Evolutionary conservation across 2,888 invertebrate species (phyloP).

Genomic region (Leucophenga montana): DNA sequence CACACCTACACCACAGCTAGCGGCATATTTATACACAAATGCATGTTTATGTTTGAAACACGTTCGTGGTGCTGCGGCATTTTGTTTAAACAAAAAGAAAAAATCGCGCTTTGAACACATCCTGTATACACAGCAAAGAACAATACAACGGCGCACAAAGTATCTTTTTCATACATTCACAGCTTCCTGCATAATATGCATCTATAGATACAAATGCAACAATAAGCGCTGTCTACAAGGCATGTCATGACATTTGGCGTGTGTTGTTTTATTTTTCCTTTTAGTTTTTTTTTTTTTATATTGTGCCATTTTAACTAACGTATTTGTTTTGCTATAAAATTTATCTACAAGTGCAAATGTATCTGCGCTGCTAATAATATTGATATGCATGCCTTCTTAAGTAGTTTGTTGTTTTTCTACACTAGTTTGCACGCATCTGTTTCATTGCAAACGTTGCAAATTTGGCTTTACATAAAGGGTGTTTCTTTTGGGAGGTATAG

Average conservation of each 20-base stretch:
- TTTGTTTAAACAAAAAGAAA: slow-evolving; percentile 13
- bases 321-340: not conserved
- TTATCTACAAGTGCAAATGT: not conserved
- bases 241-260: slow-evolving; percentile 10
- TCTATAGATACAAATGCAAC: not conserved
- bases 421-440: too few relatives aligned
- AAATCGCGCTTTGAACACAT: slow-evolving; percentile 10
- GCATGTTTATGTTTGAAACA: slow-evolving; percentile 45
- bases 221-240: not conserved
- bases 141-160: not conserved
- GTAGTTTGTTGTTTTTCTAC: not conserved
- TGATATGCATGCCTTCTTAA: not conserved
- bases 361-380: not conserved
- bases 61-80: slow-evolving; percentile 40
- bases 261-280: not conserved
- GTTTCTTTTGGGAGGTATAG: too few relatives aligned
- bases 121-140: slow-evolving; percentile 5
- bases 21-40: slow-evolving; percentile 4
- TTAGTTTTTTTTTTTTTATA: not conserved
- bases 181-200: not conserved
- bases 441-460: too few relatives aligned
- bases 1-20: slow-evolving; percentile 1
- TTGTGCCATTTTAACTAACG: not conserved
- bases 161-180: not conserved
- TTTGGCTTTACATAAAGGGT: too few relatives aligned